phyloP scores from a whole-genome alignment of 37 sponge, comb jelly and placozoan species.

The Diacarnus erythraeanus region DNA sequence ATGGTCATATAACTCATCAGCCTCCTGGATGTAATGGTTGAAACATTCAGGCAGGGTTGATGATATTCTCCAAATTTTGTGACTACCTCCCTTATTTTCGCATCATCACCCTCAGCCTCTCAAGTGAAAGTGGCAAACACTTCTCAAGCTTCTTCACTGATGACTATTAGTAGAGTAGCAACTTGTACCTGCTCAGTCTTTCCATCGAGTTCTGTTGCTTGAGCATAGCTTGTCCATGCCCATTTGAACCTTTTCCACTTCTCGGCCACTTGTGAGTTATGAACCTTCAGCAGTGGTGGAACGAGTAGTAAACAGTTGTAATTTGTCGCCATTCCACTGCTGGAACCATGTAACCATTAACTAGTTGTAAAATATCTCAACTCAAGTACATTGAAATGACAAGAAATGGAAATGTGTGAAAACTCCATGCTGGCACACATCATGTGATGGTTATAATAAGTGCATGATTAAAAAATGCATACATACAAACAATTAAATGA shows the following conservation, averaged over 20 bases:
- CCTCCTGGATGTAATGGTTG: conserved; percentile 32
- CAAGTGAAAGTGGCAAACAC: conserved; percentile 43
- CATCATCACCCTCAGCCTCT: conserved; percentile 24
- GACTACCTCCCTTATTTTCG: conserved; percentile 27
- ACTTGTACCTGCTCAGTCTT: conserved; percentile 33
- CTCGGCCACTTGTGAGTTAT: conserved; percentile 28
- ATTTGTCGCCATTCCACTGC: conserved; percentile 3
- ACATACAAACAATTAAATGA: no score
- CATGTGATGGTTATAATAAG: no score
- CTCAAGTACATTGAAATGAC: no score
- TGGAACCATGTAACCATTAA: conserved; percentile 28
- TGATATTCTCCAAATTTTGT: conserved; percentile 26
- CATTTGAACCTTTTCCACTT: conserved; percentile 41
- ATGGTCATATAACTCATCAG: conserved; percentile 40
- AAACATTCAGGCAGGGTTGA: conserved; percentile 33
- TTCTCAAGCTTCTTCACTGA: conserved; percentile 46
- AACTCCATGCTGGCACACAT: no score
- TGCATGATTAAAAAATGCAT: no score
- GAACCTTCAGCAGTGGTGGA: conserved; percentile 21
- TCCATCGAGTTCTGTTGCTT: conserved; percentile 19
- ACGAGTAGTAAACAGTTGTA: conserved; percentile 1
- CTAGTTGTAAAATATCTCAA: background rate
- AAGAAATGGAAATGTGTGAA: no score
- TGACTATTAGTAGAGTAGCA: conserved; percentile 33
- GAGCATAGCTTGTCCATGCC: conserved; percentile 30